These are phyloP conservation scores for Drosophila trapezifrons DNA, from an alignment of 1,140 invertebrate genomes.

Conservation along the genomic window DNA sequence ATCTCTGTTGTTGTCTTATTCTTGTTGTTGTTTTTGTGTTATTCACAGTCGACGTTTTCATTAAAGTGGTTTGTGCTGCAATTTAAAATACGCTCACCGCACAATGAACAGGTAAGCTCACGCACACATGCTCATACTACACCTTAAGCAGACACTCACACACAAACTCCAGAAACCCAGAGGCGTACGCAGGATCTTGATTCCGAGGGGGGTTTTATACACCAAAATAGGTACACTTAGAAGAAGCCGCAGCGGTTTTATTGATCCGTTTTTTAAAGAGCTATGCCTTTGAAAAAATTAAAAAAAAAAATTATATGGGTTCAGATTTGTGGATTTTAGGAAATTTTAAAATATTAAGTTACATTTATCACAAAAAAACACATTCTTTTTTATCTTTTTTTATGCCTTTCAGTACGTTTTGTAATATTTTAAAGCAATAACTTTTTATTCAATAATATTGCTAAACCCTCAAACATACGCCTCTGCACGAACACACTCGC, in stretches of 20 bases:
- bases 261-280: no score
- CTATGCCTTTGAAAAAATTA: no score
- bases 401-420: no score
- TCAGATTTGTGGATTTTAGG: no score
- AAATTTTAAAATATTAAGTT: no score
- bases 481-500: constrained; percentile 13
- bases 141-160: constrained; percentile 26
- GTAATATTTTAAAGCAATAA: no score
- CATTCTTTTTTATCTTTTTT: no score
- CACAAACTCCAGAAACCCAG: constrained; percentile 9
- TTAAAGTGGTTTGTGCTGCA: constrained; percentile 82
- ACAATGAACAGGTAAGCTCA: constrained; percentile 80
- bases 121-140: constrained; percentile 18
- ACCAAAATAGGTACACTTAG: background rate
- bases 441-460: no score
- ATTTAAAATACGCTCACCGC: constrained; percentile 71
- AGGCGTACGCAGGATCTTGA: constrained; percentile 1
- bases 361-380: no score
- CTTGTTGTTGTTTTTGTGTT: constrained; percentile 47
- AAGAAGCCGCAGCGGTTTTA: no score
- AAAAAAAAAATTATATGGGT: no score
- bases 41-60: constrained; percentile 68
- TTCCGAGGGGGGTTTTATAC: background rate
- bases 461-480: background rate
- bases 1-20: constrained; percentile 43